phyloP scores from a whole-genome alignment of 1,140 invertebrate species.

The Akabosia matsudoensis region DNA sequence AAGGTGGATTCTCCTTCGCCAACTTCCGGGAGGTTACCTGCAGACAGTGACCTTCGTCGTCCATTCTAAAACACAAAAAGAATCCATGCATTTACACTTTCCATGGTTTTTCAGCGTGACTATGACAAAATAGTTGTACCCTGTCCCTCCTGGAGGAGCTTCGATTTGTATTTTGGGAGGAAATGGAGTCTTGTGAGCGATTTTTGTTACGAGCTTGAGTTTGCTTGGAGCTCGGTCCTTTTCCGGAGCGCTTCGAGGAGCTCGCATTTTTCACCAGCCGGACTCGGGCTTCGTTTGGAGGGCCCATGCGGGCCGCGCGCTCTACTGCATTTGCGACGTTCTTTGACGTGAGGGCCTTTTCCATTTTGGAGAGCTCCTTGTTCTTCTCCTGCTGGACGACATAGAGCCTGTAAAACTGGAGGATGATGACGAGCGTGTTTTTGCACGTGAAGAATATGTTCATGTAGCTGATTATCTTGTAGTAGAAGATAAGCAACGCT shows the following conservation, averaged over 20 bases:
- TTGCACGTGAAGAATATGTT: conserved; percentile 90
- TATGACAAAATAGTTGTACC: not conserved
- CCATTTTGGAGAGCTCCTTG: conserved; percentile 56
- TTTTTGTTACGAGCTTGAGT: conserved; percentile 6
- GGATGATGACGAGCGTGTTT: conserved; percentile 78
- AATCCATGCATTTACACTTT: not conserved
- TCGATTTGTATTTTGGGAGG: conserved; percentile 31
- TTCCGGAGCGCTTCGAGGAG: conserved; percentile 45
- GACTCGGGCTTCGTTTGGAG: conserved; percentile 40
- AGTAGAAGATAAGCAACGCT: conserved; percentile 73
- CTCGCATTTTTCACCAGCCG: conserved; percentile 32
- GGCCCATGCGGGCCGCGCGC: conserved; percentile 43
- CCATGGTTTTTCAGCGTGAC: no score
- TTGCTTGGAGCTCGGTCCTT: conserved; percentile 8
- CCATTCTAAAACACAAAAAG: conserved; percentile 29
- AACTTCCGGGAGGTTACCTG: conserved; percentile 44
- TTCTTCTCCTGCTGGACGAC: conserved; percentile 69
- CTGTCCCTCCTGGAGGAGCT: conserved; percentile 11
- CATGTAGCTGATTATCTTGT: conserved; percentile 84
- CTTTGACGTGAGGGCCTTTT: conserved; percentile 51
- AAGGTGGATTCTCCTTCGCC: conserved; percentile 37
- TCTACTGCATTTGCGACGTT: conserved; percentile 49
- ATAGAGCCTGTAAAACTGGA: conserved; percentile 78
- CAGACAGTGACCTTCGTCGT: conserved; percentile 46
- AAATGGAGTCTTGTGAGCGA: conserved; percentile 43